These are phyloP conservation scores for Drosophila multiciliata DNA, from an alignment of 2,888 invertebrate species.

Conservation along the genomic window DNA sequence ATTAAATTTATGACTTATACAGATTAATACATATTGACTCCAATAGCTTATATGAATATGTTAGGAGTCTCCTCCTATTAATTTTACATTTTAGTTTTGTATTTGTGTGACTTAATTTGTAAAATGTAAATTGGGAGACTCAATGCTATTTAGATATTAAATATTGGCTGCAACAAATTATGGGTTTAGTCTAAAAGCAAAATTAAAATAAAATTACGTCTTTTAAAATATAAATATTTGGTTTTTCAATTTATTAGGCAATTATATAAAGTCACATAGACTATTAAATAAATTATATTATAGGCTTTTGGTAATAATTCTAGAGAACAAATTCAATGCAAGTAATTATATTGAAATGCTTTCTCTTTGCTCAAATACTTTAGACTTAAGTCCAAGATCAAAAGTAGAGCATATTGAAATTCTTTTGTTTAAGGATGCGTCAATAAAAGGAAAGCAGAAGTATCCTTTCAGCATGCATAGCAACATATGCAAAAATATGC, in stretches of 20 bases:
- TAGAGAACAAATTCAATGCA: background rate
- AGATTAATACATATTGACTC: conserved; percentile 38
- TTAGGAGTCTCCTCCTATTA: background rate
- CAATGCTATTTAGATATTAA: background rate
- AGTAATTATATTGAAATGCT: background rate
- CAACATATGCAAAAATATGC: conserved; percentile 67
- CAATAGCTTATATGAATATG: conserved; percentile 42
- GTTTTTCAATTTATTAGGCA: background rate
- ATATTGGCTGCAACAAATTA: background rate
- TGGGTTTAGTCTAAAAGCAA: background rate
- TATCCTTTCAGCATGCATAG: conserved; percentile 36
- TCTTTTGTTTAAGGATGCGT: conserved; percentile 10
- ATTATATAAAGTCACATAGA: background rate
- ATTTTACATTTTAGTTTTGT: background rate
- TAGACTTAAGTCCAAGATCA: conserved; percentile 2
- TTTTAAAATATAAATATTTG: background rate
- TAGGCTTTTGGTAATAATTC: background rate
- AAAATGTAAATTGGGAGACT: background rate
- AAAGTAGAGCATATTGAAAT: conserved; percentile 21
- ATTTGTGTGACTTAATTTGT: background rate
- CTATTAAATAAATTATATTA: background rate
- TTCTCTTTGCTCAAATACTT: background rate
- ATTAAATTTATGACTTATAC: conserved; percentile 33
- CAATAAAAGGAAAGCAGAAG: background rate
- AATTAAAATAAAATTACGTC: background rate